phyloP scores from a whole-genome alignment of 2,797 vertebrate genomes.

The Alcedo quadribrachys region DNA sequence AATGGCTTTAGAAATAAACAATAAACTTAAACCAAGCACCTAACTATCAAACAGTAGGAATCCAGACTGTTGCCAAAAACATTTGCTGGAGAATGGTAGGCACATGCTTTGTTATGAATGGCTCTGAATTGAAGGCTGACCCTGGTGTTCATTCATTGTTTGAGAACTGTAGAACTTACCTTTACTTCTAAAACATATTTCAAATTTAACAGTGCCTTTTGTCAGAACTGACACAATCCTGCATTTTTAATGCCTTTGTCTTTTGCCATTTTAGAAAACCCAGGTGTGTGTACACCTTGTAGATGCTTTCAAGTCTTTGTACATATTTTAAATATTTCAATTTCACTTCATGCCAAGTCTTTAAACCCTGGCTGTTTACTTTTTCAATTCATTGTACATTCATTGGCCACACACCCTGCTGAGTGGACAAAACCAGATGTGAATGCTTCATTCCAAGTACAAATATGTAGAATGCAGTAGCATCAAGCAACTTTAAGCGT shows the following conservation, averaged over 20 bases:
- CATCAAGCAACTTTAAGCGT: not conserved
- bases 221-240: not conserved
- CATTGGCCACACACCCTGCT: not conserved
- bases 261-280: not conserved
- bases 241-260: not conserved
- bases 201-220: not conserved
- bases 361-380: not conserved
- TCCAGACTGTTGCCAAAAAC: not conserved
- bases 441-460: not conserved
- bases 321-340: not conserved
- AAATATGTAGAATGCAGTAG: not conserved
- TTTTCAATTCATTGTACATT: not conserved
- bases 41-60: not conserved
- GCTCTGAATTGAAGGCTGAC: not conserved
- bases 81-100: not conserved
- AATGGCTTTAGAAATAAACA: not conserved
- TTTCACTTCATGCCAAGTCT: not conserved
- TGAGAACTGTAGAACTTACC: not conserved
- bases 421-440: not conserved
- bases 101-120: not conserved
- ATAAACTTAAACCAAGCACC: not conserved
- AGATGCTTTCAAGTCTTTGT: not conserved
- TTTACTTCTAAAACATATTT: not conserved
- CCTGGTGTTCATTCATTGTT: not conserved
- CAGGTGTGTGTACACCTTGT: not conserved